Base-by-base conservation (phyloP, 2,113 vertebrate species). In the Anseranas semipalmata region DNA sequence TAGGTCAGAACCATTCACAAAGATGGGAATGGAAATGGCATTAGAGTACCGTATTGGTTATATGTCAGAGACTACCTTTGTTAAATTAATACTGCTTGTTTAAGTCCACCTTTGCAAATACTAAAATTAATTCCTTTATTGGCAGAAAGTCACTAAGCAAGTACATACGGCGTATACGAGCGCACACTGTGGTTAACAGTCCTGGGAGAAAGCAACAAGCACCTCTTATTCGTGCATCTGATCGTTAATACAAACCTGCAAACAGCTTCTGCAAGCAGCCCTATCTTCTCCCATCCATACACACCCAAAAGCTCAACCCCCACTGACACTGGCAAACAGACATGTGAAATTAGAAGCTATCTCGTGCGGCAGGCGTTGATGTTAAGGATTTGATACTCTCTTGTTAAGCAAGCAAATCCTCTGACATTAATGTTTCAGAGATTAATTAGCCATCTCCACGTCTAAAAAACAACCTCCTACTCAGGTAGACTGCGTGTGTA, bases 401-500 rank as follows among this genome's bases (percentile, higher is more conserved):
- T 10, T 11, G 39, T 3, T 65, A 56, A 71, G 73, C 45, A n/a
- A 53, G 62, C 48, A 81, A 46, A 60, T 66, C 8, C 25, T 37
- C 32, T 45, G 80, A 43, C 9, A 45, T 39, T 63, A 27, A 22
- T 2, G 3, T 13, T 37, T 12, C 22, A 33, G 60, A 58, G 50
- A 43, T 3, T 7, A n/a, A 71, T 7, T 43, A 55, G 37, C 74
- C 62, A 16, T 4, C 22, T 3, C 12, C 1, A 15, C 4, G 6
- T 4, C 89, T 41, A 7, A 28, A 41, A 59, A 53, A 4, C 67
- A 75, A 3, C 63, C 50, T 80, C 37, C 50, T 18, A 4, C 41
- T 41, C 56, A 2, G 0, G 2, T 2, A 6, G 65, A 5, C 30
- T 32, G 24, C 2, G 9, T 17, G 25, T n/a, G 21, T 17, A 3